Evolutionary conservation across 2,888 invertebrate genomes (phyloP).

Genomic region (Plusia festucae): DNA sequence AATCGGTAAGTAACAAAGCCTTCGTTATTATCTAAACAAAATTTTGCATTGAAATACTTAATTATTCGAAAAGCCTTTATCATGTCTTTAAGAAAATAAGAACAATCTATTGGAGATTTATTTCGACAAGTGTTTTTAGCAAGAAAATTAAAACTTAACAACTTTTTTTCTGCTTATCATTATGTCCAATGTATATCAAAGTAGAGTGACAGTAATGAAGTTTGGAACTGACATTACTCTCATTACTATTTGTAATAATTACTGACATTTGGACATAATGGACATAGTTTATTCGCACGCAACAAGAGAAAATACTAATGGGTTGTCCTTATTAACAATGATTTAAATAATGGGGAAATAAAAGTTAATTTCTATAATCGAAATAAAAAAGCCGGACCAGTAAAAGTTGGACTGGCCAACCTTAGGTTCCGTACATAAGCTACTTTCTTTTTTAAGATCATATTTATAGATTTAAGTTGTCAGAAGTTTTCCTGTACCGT

Average conservation of each 20-base stretch:
- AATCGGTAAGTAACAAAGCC: too few relatives aligned
- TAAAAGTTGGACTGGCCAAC: too few relatives aligned
- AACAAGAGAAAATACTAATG: constrained; percentile 55
- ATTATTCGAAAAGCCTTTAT: too few relatives aligned
- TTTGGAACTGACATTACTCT: constrained; percentile 33
- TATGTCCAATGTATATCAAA: constrained; percentile 17
- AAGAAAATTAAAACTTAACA: constrained; percentile 19
- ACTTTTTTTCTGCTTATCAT: constrained; percentile 26
- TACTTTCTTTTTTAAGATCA: too few relatives aligned
- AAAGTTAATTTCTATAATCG: not conserved
- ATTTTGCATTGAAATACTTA: too few relatives aligned
- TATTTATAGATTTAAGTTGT: too few relatives aligned
- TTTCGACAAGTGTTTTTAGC: constrained; percentile 2
- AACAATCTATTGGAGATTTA: too few relatives aligned
- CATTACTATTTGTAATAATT: constrained; percentile 38
- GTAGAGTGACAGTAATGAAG: constrained; percentile 33
- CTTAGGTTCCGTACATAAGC: too few relatives aligned
- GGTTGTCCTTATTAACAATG: not conserved
- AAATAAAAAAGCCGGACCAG: too few relatives aligned
- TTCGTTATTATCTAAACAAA: too few relatives aligned
- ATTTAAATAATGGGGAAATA: not conserved
- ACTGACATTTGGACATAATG: constrained; percentile 21
- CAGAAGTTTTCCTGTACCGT: too few relatives aligned
- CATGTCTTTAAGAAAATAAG: too few relatives aligned
- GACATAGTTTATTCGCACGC: constrained; percentile 58